Evolutionary conservation across 2,113 vertebrate genomes (phyloP).

Genomic region (Phrynosoma platyrhinos): DNA sequence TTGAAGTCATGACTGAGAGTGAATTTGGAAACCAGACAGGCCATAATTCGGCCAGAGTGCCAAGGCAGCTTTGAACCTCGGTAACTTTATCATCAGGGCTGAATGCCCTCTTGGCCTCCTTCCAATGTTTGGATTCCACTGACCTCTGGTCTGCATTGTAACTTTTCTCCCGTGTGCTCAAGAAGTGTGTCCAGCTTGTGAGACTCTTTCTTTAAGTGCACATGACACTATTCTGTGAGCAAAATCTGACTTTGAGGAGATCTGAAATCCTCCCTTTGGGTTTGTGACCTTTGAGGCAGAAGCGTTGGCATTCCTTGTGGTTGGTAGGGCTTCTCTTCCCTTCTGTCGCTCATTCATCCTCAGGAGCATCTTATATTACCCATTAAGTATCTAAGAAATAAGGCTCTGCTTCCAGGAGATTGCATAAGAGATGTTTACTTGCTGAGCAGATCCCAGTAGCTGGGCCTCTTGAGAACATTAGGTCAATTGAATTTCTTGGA

Average conservation of each 20-base stretch:
- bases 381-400: slow-evolving; percentile 56
- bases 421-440: slow-evolving; percentile 56
- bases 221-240: neutral
- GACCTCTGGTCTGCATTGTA: neutral
- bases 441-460: slow-evolving; percentile 45
- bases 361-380: slow-evolving; percentile 44
- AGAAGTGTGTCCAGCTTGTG: neutral
- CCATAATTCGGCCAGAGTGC: too few relatives aligned
- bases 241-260: neutral
- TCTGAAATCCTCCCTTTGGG: neutral
- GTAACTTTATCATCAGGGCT: neutral
- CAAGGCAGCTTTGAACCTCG: neutral
- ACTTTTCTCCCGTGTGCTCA: neutral
- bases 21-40: neutral
- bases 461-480: slow-evolving; percentile 47
- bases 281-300: neutral
- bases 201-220: neutral
- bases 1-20: too few relatives aligned
- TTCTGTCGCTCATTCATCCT: neutral
- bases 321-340: neutral
- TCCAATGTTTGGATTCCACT: too few relatives aligned
- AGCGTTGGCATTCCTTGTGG: neutral
- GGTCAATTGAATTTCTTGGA: slow-evolving; percentile 59
- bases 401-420: slow-evolving; percentile 56
- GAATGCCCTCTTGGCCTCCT: neutral